These are phyloP conservation scores for Epinephelus awoara DNA, from an alignment of 2,797 vertebrate genomes.

Conservation along the genomic window DNA sequence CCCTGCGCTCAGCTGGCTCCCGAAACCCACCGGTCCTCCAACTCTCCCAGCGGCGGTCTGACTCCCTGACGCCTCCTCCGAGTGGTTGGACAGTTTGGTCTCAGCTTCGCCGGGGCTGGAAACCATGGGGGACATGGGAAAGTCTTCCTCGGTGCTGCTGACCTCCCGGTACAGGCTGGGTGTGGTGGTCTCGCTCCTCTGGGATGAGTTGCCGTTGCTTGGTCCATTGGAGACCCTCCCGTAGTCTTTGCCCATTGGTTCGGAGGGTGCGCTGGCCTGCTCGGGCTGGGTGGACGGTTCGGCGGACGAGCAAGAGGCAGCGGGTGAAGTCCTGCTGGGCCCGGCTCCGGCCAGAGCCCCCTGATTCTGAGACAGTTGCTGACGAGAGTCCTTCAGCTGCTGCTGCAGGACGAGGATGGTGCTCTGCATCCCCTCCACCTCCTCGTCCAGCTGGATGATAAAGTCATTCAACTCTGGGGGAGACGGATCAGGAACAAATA, in stretches of 20 bases:
- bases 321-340: slow-evolving; percentile 84
- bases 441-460: slow-evolving; percentile 98
- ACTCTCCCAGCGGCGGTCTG: slow-evolving; percentile 69
- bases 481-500: slow-evolving; percentile 6
- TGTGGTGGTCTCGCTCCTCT: slow-evolving; percentile 88
- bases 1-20: slow-evolving; percentile 95
- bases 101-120: slow-evolving; percentile 92
- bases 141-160: slow-evolving; percentile 95
- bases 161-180: slow-evolving; percentile 95
- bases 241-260: slow-evolving; percentile 92
- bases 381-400: slow-evolving; percentile 93
- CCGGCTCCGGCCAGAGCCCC: slow-evolving; percentile 80
- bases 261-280: slow-evolving; percentile 84
- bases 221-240: slow-evolving; percentile 96
- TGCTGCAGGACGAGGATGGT: slow-evolving; percentile 97
- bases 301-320: slow-evolving; percentile 81
- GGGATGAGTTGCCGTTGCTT: slow-evolving; percentile 94
- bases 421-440: slow-evolving; percentile 99
- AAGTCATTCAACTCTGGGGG: slow-evolving; percentile 95
- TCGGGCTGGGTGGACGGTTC: slow-evolving; percentile 85
- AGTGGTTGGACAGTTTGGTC: slow-evolving; percentile 97
- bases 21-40: slow-evolving; percentile 85
- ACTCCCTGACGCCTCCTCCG: slow-evolving; percentile 90
- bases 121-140: slow-evolving; percentile 92
- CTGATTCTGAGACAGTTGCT: slow-evolving; percentile 83